These are phyloP conservation scores for Formica selysi DNA, from an alignment of 1,140 invertebrate genomes.

Conservation along the genomic window DNA sequence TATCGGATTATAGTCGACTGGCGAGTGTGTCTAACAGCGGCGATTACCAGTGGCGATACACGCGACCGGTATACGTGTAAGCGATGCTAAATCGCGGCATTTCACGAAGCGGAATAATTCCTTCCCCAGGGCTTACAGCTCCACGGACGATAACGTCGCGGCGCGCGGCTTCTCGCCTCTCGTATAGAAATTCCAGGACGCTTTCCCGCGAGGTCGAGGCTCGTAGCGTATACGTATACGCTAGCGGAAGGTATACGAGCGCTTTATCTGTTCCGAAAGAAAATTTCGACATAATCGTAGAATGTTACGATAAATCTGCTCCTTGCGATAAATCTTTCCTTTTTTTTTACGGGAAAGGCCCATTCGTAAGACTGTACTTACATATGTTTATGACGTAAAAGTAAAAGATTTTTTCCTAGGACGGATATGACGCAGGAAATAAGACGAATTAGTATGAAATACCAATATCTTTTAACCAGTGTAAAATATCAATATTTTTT, in stretches of 20 bases:
- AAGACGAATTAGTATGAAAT: background rate
- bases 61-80: conserved; percentile 51
- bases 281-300: conserved; percentile 47
- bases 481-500: background rate
- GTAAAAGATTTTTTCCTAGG: background rate
- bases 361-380: background rate
- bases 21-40: conserved; percentile 52
- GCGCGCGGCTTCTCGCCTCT: conserved; percentile 7
- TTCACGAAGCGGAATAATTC: conserved; percentile 67
- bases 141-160: conserved; percentile 41
- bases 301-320: conserved; percentile 51
- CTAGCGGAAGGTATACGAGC: conserved; percentile 44
- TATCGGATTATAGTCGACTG: conserved; percentile 34
- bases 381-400: background rate
- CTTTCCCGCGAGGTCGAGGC: conserved; percentile 50
- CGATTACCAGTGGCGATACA: conserved; percentile 57
- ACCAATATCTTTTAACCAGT: background rate
- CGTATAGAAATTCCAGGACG: conserved; percentile 50
- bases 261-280: conserved; percentile 32
- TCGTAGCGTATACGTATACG: conserved; percentile 15
- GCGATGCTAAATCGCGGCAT: conserved; percentile 64
- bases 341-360: conserved; percentile 18
- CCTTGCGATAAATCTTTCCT: conserved; percentile 9
- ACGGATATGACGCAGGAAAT: background rate
- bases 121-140: conserved; percentile 41